Percentiles rank a stretch among this genome's conserved stretches.
Evolutionary conservation across 2,113 vertebrate genomes (phyloP).

Genomic region (Melospiza melodia): DNA sequence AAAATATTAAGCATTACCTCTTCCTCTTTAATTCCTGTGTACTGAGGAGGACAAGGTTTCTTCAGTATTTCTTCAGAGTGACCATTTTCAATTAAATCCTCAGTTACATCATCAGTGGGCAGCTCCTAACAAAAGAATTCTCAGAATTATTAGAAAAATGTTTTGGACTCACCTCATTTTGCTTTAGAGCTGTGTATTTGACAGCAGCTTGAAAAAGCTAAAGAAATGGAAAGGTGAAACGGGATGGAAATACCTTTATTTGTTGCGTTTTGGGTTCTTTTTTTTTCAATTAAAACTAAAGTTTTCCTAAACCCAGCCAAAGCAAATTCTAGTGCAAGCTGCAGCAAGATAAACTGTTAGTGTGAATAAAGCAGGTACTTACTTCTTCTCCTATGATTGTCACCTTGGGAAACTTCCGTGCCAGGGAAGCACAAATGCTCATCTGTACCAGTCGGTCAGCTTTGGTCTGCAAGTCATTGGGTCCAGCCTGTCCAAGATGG

Average conservation of each 20-base stretch:
- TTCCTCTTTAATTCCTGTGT: constrained; percentile 85
- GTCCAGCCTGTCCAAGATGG: constrained; percentile 78
- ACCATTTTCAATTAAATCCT: constrained; percentile 87
- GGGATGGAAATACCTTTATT: background rate
- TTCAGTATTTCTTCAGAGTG: constrained; percentile 88
- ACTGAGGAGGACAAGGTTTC: constrained; percentile 86
- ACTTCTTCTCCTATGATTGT: constrained; percentile 98
- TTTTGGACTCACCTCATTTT: background rate
- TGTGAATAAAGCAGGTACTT: background rate
- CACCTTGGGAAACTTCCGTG: constrained; percentile 86
- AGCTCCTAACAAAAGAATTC: constrained; percentile 80
- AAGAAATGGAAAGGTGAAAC: background rate
- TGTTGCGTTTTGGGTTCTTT: background rate
- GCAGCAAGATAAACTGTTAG: background rate
- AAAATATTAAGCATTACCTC: constrained; percentile 78
- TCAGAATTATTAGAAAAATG: background rate
- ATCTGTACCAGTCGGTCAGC: constrained; percentile 92
- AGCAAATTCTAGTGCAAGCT: background rate
- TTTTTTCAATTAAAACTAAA: background rate
- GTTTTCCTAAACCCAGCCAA: background rate
- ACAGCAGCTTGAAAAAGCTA: background rate
- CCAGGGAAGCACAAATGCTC: constrained; percentile 92
- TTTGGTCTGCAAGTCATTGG: constrained; percentile 92
- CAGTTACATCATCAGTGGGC: constrained; percentile 78
- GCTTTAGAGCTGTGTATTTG: background rate